Base-by-base conservation (phyloP, 2,797 vertebrate genomes). In the Lindbergichthys nudifrons region DNA sequence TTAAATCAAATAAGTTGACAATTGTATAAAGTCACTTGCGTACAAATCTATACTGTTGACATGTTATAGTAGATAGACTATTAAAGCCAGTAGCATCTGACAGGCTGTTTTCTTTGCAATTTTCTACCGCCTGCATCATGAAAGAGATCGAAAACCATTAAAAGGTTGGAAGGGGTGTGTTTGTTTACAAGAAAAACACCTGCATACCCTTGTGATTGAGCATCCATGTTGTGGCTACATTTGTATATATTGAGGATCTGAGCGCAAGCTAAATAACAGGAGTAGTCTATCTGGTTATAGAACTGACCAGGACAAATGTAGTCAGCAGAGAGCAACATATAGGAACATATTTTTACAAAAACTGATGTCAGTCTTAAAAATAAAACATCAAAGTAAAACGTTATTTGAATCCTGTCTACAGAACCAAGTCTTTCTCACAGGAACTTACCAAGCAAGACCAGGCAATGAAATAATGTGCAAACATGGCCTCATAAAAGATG, bases 401-500 rank as follows among this genome's bases (percentile, higher is more conserved):
- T 39, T 21, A 36, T 62, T 75, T 48, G 6, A 10, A 39, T 71
- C 65, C 42, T 50, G 45, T 42, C 48, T 39, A 23, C 3, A 0
- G 19, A 74, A 70, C 42, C 42, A 63, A 36, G 18, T 18, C 26
- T 70, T 76, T 69, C 26, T 70, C 52, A 64, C 21, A 6, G 47
- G 60, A 47, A 73, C 53, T 39, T 69, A 70, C n/a, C 16, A 41
- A 54, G 65, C 72, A 67, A 67, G 39, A 65, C 48, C 66, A 54
- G 71, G 70, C 80, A 75, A 73, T 78, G 23, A 79, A 88, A 89
- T 74, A 70, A 87, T 66, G 57, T 79, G 84, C 76, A 86, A 87
- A 90, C 84, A 87, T 65, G 81, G 19, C 70, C 78, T 10, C 66
- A 79, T 58, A 84, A 85, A 81, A 70, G 69, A 73, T 13, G 75